These are phyloP conservation scores for Kobus ellipsiprymnus DNA, from an alignment of 2,113 vertebrate species.

Conservation along the genomic window DNA sequence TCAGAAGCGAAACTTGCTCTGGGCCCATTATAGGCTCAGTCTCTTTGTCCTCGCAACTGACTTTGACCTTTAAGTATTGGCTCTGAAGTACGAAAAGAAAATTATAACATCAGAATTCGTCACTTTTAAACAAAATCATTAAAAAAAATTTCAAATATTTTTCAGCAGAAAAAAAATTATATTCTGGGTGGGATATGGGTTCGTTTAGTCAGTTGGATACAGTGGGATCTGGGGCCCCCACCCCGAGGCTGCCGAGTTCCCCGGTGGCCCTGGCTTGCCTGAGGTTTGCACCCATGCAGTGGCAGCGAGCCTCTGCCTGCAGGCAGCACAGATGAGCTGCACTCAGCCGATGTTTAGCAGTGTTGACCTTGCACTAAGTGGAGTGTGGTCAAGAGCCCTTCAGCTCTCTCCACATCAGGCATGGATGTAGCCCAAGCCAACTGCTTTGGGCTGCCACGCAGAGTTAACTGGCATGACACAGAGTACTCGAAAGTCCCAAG, in stretches of 20 bases:
- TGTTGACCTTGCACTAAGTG: not conserved
- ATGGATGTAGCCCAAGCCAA: not conserved
- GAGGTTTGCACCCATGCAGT: fast-evolving
- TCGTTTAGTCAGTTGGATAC: not conserved
- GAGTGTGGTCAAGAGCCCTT: conserved; percentile 44
- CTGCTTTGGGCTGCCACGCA: not conserved
- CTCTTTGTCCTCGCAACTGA: not conserved
- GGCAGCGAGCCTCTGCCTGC: not conserved
- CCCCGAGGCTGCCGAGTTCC: not conserved
- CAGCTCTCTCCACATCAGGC: conserved; percentile 10
- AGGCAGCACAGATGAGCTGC: not conserved
- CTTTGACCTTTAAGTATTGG: not conserved
- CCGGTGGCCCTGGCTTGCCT: fast-evolving
- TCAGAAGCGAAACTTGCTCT: not conserved
- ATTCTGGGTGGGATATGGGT: not conserved
- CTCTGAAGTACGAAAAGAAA: not conserved
- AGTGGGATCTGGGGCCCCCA: not conserved
- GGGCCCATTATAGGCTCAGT: not conserved
- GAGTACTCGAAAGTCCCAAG: not conserved
- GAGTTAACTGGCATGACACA: not conserved
- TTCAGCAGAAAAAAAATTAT: not conserved
- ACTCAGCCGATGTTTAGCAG: not conserved
- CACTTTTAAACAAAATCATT: not conserved
- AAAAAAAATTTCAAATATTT: not conserved
- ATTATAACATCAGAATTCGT: not conserved